Conservation (phyloP, 37 sponge, comb jelly and placozoan species). For the Axinella damicornis region DNA sequence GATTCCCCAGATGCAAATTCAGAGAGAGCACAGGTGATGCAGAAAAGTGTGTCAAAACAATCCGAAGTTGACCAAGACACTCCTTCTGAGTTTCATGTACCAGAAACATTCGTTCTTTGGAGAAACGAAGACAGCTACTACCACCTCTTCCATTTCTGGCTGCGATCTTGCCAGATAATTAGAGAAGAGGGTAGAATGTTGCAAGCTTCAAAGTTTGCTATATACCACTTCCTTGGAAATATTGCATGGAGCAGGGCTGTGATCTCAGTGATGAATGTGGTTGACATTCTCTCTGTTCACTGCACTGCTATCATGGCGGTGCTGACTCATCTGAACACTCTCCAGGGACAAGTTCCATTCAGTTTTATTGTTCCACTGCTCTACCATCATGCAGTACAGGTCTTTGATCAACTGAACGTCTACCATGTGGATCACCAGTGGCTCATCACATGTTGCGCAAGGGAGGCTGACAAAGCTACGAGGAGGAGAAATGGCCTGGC, state of each 20-base stretch:
- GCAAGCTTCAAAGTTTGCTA: slow-evolving; percentile 24
- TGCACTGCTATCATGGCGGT: too few species aligned
- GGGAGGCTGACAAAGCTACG: too few species aligned
- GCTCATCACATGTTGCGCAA: too few species aligned
- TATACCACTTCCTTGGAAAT: slow-evolving; percentile 37
- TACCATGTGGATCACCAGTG: too few species aligned
- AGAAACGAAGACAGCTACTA: slow-evolving; percentile 14
- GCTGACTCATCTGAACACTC: too few species aligned
- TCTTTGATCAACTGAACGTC: too few species aligned
- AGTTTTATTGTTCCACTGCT: too few species aligned
- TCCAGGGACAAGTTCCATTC: too few species aligned
- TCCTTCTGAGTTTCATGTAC: background rate
- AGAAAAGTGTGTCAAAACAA: background rate
- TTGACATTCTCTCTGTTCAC: slow-evolving; percentile 32
- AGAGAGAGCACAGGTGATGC: too few species aligned
- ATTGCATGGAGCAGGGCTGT: slow-evolving; percentile 10
- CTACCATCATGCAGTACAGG: too few species aligned
- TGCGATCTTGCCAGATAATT: slow-evolving; percentile 38
- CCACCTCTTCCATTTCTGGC: slow-evolving; percentile 51
- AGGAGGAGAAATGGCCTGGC: too few species aligned
- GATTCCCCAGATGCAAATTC: too few species aligned
- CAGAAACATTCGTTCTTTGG: slow-evolving; percentile 23
- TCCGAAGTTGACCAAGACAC: background rate
- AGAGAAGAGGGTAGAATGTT: slow-evolving; percentile 2
- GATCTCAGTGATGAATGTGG: slow-evolving; percentile 33